phyloP scores from a whole-genome alignment of 2,797 vertebrate species.

The Galaxias olidus region DNA sequence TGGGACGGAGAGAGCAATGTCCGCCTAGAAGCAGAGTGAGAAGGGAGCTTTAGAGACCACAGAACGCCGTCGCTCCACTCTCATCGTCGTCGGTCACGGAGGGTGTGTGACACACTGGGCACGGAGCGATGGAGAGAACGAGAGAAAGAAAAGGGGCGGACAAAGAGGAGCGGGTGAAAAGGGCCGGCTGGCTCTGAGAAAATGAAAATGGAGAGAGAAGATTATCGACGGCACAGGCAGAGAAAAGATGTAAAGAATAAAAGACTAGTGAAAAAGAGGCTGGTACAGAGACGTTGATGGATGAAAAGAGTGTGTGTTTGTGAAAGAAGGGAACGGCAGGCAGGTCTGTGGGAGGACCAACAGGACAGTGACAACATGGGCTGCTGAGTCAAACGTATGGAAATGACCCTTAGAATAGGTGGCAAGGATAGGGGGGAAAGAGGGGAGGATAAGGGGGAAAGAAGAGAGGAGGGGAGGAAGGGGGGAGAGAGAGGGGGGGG shows the following conservation, averaged over 20 bases:
- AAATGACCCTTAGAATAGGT: constrained; percentile 29
- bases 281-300: neutral
- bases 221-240: constrained; percentile 14
- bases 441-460: neutral
- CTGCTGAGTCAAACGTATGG: constrained; percentile 47
- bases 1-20: too few relatives aligned
- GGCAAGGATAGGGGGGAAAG: too few relatives aligned
- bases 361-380: constrained; percentile 16
- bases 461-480: neutral
- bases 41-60: neutral
- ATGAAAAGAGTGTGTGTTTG: neutral
- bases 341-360: neutral
- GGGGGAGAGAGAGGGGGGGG: too few relatives aligned
- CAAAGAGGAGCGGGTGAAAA: neutral
- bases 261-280: neutral
- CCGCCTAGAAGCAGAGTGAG: neutral
- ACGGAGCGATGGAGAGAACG: neutral
- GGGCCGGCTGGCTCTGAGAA: too few relatives aligned
- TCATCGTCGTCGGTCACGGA: too few relatives aligned
- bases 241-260: neutral
- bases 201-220: neutral
- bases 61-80: neutral
- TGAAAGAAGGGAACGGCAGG: neutral
- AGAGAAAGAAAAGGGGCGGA: neutral
- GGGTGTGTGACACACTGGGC: too few relatives aligned